Percentiles rank a stretch among this genome's conserved stretches.
These are phyloP conservation scores for Globodera ellingtonae DNA, from an alignment of 1,140 invertebrate genomes.

Conservation along the genomic window DNA sequence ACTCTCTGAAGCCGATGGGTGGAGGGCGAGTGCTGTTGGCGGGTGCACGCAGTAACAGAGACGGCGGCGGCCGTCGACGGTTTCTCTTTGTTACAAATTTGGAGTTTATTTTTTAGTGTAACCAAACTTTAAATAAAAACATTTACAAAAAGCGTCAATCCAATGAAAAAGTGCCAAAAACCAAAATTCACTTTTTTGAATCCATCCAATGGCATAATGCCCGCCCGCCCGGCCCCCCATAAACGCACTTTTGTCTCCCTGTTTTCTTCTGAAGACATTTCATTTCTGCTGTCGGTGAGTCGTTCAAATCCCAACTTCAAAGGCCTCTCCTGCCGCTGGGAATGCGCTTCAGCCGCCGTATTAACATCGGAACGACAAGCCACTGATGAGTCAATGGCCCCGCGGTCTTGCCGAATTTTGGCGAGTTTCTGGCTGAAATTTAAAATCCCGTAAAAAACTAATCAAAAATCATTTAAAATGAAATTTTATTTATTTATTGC, in stretches of 20 bases:
- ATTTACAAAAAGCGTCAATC: no score
- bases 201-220: no score
- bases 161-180: no score
- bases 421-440: neutral
- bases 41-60: neutral
- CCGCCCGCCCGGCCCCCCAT: no score
- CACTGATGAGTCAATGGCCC: constrained; percentile 31
- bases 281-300: constrained; percentile 27
- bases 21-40: neutral
- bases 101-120: no score
- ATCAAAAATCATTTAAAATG: no score
- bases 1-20: no score
- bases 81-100: no score
- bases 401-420: constrained; percentile 9
- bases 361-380: constrained; percentile 40
- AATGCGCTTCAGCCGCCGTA: constrained; percentile 4
- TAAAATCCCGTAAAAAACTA: no score
- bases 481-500: neutral
- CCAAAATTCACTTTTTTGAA: no score
- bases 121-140: no score
- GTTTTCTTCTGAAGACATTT: neutral
- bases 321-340: neutral
- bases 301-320: constrained; percentile 20
- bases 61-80: neutral
- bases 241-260: neutral